Conservation (phyloP, 2,797 vertebrate species). For the Gila robusta region DNA sequence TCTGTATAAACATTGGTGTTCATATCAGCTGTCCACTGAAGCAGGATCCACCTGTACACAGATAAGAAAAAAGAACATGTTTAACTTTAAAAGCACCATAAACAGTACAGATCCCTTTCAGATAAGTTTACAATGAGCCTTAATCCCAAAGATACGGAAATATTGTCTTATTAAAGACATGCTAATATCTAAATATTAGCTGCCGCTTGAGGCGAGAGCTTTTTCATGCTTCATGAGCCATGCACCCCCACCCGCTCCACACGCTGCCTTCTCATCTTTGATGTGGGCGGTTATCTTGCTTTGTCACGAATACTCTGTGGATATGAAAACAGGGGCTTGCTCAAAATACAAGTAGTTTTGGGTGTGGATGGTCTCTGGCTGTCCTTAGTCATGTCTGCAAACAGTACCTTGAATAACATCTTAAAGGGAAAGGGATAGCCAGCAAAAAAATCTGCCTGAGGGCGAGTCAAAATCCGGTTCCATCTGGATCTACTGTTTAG, state of each 20-base stretch:
- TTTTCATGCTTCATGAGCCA: conserved; percentile 6
- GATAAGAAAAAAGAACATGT: conserved; percentile 36
- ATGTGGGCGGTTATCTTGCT: conserved; percentile 10
- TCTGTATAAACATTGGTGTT: conserved; percentile 44
- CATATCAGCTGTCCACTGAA: conserved; percentile 44
- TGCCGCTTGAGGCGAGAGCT: background rate
- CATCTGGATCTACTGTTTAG: background rate
- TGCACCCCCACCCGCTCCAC: background rate
- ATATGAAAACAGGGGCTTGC: conserved; percentile 8
- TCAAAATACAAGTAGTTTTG: background rate
- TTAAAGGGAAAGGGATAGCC: background rate
- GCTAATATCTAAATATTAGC: conserved; percentile 2
- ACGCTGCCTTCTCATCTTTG: conserved; percentile 12
- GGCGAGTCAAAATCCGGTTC: conserved; percentile 6
- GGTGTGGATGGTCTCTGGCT: conserved; percentile 8
- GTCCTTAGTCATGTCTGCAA: conserved; percentile 7
- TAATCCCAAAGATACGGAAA: background rate
- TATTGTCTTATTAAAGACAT: background rate
- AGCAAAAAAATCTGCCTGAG: background rate
- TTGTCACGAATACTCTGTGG: conserved; percentile 18
- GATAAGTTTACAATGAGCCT: background rate
- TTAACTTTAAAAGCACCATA: conserved; percentile 13
- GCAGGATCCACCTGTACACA: conserved; percentile 12
- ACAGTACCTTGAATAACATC: background rate
- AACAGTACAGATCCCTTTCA: conserved; percentile 2